Conservation (phyloP, 2,797 vertebrate species). For the Rhincodon typus region DNA sequence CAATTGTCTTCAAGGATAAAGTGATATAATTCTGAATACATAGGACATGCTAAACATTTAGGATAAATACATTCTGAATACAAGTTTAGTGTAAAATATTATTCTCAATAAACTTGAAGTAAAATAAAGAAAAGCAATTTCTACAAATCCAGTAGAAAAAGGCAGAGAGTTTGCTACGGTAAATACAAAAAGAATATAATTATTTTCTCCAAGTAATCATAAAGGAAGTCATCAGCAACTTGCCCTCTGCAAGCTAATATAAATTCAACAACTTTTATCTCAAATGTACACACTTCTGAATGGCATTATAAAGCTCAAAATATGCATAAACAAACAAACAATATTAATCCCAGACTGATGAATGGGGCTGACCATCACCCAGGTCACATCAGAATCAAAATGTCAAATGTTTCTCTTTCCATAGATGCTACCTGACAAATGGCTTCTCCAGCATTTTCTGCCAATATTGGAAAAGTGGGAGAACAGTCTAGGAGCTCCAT, state of each 20-base stretch:
- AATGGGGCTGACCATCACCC: no score
- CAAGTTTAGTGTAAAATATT: not conserved
- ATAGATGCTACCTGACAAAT: no score
- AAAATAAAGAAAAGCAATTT: not conserved
- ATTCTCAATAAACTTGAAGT: not conserved
- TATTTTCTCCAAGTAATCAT: not conserved
- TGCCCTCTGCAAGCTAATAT: not conserved
- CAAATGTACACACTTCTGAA: not conserved
- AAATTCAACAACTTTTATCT: not conserved
- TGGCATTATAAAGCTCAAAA: not conserved
- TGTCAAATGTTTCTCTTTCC: no score
- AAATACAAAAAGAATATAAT: not conserved
- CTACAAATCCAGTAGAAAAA: not conserved
- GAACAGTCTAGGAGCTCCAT: not conserved
- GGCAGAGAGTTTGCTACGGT: not conserved
- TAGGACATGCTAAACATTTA: not conserved
- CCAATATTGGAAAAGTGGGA: not conserved
- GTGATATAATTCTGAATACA: not conserved
- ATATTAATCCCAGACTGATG: not conserved
- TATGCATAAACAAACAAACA: not conserved
- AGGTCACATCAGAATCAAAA: no score
- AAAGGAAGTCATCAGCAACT: not conserved
- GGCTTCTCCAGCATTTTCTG: no score
- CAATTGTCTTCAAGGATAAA: not conserved
- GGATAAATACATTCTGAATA: not conserved